phyloP scores from a whole-genome alignment of 1,140 invertebrate genomes.

The Sycophila sp. region DNA sequence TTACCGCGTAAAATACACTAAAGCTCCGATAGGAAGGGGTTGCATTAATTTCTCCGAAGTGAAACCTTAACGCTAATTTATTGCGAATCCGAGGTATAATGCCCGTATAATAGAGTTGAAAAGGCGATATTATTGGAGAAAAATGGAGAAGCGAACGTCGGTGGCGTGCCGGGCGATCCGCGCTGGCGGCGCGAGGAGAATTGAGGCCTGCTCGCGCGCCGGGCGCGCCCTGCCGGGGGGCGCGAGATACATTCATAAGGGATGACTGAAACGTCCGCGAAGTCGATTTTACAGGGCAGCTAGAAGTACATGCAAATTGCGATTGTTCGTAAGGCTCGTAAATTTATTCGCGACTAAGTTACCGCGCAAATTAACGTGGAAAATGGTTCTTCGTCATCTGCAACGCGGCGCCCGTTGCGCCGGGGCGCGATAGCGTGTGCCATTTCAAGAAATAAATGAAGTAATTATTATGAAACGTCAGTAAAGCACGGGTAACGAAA shows the following conservation, averaged over 20 bases:
- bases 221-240: not conserved
- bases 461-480: conserved; percentile 39
- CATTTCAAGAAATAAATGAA: conserved; percentile 42
- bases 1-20: too few species aligned
- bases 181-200: not conserved
- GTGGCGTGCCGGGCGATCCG: not conserved
- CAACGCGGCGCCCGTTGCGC: not conserved
- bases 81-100: too few species aligned
- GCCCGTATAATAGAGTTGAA: too few species aligned
- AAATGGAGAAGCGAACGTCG: not conserved
- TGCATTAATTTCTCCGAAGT: too few species aligned
- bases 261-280: not conserved
- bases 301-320: conserved; percentile 31
- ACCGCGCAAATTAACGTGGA: conserved; percentile 27
- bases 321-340: conserved; percentile 26
- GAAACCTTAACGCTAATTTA: too few species aligned
- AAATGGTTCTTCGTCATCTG: conserved; percentile 36
- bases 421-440: conserved; percentile 15
- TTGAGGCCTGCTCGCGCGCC: not conserved
- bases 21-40: too few species aligned
- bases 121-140: too few species aligned
- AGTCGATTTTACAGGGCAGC: conserved; percentile 27
- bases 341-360: conserved; percentile 36
- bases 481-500: not conserved
- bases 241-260: conserved; percentile 1